A percentile compares a stretch with the other conserved stretches of the same genome.
These are phyloP conservation scores for Cricetomys ansorgei DNA, from an alignment of 2,113 vertebrate genomes.

Conservation along the genomic window DNA sequence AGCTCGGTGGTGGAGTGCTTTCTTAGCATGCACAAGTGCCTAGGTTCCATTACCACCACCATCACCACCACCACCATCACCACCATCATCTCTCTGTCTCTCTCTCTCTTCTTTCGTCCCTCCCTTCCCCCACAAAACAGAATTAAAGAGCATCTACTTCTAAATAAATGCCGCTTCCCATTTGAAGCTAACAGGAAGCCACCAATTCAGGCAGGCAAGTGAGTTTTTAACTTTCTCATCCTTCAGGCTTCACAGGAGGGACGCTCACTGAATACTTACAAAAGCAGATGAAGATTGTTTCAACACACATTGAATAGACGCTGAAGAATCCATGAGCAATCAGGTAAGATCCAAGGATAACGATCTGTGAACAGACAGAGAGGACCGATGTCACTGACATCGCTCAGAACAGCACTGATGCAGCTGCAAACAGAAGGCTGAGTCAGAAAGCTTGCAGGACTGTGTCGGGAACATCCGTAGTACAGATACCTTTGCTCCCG, in stretches of 20 bases:
- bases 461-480: neutral
- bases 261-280: slow-evolving; percentile 90
- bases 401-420: neutral
- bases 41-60: neutral
- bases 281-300: slow-evolving; percentile 98
- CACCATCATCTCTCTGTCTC: neutral
- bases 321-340: slow-evolving; percentile 97
- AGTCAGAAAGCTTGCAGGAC: neutral
- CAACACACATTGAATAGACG: slow-evolving; percentile 98
- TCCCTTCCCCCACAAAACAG: no score
- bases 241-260: neutral
- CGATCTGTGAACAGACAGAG: slow-evolving; percentile 88
- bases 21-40: neutral
- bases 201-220: neutral
- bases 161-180: neutral
- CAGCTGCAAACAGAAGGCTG: neutral
- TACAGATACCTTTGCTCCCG: neutral
- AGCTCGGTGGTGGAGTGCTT: neutral
- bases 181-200: neutral
- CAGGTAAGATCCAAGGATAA: slow-evolving; percentile 95
- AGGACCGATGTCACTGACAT: neutral
- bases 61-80: neutral
- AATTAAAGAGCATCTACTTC: slow-evolving; percentile 13
- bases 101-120: no score
- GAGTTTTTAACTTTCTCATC: neutral